These are phyloP conservation scores for Sternarchorhynchus goeldii DNA, from an alignment of 2,797 vertebrate genomes.

Conservation along the genomic window DNA sequence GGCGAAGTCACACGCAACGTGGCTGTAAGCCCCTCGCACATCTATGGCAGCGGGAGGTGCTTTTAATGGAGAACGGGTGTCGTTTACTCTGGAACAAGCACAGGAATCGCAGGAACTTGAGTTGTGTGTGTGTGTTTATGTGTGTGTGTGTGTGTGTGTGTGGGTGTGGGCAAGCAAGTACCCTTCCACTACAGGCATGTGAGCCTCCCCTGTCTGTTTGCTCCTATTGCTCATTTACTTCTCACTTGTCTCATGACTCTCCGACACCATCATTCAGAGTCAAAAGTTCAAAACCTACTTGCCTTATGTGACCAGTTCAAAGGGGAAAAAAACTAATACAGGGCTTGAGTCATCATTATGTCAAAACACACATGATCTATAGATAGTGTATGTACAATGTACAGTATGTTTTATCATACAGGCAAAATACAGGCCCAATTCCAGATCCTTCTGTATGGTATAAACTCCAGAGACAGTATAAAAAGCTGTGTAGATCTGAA, in stretches of 20 bases:
- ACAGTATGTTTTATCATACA: no score
- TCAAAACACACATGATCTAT: not conserved
- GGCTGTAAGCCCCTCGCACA: constrained; percentile 26
- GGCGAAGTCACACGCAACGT: constrained; percentile 17
- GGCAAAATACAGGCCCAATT: no score
- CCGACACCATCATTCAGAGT: not conserved
- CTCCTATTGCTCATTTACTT: constrained; percentile 8
- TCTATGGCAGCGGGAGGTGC: constrained; percentile 38
- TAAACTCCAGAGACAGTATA: no score
- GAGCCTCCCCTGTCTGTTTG: constrained; percentile 2
- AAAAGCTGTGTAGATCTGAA: no score
- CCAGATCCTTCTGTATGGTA: no score
- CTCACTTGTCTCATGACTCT: constrained; percentile 2
- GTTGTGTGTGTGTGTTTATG: not conserved
- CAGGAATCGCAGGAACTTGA: constrained; percentile 49
- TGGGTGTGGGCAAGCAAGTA: not conserved
- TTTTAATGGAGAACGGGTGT: constrained; percentile 35
- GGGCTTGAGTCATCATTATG: no score
- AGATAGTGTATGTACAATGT: no score
- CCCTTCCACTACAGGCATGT: constrained; percentile 24
- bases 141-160: constrained; percentile 23
- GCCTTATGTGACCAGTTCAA: not conserved
- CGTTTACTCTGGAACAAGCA: constrained; percentile 47
- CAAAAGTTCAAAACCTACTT: not conserved
- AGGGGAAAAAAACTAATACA: no score